Conservation (phyloP, 2,797 vertebrate genomes). For the Lagodon rhomboides region DNA sequence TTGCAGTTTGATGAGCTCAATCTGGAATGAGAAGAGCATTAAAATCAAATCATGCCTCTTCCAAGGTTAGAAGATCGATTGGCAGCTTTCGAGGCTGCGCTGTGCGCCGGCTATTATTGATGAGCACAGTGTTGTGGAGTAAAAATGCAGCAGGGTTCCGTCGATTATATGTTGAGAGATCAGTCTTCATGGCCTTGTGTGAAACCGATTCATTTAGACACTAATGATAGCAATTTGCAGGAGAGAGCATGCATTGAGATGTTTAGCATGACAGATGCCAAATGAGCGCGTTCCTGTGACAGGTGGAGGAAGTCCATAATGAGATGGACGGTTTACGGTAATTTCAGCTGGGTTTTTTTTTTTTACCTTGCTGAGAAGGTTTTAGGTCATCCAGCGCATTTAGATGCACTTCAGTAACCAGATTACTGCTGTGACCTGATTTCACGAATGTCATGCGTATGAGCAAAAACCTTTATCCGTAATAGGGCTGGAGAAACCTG, state of each 20-base stretch:
- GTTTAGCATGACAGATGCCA: conserved; percentile 57
- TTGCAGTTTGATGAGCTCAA: conserved; percentile 58
- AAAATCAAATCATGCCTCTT: conserved; percentile 71
- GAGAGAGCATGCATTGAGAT: conserved; percentile 52
- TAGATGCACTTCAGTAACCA: conserved; percentile 18
- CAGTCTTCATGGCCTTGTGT: conserved; percentile 51
- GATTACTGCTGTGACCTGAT: conserved; percentile 18
- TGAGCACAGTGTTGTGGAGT: conserved; percentile 48
- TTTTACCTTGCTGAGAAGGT: conserved; percentile 31
- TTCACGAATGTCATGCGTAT: neutral
- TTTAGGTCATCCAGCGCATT: conserved; percentile 27
- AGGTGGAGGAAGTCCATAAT: conserved; percentile 42
- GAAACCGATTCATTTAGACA: conserved; percentile 55
- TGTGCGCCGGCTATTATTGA: conserved; percentile 44
- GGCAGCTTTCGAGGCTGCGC: conserved; percentile 34
- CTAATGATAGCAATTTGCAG: conserved; percentile 65
- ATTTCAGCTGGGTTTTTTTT: conserved; percentile 7
- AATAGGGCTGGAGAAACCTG: conserved; percentile 1
- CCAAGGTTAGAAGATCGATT: conserved; percentile 71
- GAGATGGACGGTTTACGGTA: conserved; percentile 16
- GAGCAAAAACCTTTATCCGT: neutral
- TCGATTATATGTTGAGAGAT: conserved; percentile 45
- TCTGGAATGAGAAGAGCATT: conserved; percentile 64
- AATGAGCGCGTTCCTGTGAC: conserved; percentile 37
- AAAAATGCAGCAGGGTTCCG: conserved; percentile 37